A percentile compares a stretch with the other conserved stretches of the same genome.
Conservation (phyloP, 2,888 invertebrate genomes). For the Myopa testacea region DNA sequence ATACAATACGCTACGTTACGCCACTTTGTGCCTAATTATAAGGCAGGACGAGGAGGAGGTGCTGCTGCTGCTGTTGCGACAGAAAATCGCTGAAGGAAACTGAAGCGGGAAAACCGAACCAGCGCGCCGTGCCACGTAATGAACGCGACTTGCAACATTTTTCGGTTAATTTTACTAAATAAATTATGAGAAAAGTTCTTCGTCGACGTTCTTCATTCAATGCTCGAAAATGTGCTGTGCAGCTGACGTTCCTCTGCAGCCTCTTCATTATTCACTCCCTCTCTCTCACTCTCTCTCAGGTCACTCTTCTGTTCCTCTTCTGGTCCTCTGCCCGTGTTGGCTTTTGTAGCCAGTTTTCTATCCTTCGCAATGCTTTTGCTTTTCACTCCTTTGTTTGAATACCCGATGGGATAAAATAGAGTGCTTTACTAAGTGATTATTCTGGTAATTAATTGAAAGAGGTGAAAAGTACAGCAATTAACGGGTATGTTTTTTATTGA, state of each 20-base stretch:
- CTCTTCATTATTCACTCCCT: not conserved
- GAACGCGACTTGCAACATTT: too few relatives aligned
- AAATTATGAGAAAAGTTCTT: not conserved
- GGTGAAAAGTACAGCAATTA: too few relatives aligned
- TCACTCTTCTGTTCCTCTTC: too few relatives aligned
- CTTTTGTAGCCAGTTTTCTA: too few relatives aligned
- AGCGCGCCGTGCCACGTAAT: too few relatives aligned
- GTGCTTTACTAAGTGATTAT: too few relatives aligned
- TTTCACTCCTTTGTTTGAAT: too few relatives aligned
- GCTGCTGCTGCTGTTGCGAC: not conserved
- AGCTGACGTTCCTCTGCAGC: not conserved
- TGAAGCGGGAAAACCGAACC: not conserved
- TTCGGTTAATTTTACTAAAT: not conserved
- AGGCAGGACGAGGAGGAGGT: conserved; percentile 2
- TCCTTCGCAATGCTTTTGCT: too few relatives aligned
- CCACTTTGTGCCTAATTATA: conserved; percentile 35
- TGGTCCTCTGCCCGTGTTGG: too few relatives aligned
- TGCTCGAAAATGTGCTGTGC: not conserved
- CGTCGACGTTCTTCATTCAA: not conserved
- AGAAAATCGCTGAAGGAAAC: not conserved
- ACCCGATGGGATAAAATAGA: too few relatives aligned
- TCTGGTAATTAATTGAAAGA: too few relatives aligned
- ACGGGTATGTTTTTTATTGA: too few relatives aligned
- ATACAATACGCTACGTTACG: conserved; percentile 14
- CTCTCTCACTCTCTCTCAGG: not conserved